Evolutionary conservation across 2,797 vertebrate genomes (phyloP).

Genomic region (Melanotaenia parkinsoni): DNA sequence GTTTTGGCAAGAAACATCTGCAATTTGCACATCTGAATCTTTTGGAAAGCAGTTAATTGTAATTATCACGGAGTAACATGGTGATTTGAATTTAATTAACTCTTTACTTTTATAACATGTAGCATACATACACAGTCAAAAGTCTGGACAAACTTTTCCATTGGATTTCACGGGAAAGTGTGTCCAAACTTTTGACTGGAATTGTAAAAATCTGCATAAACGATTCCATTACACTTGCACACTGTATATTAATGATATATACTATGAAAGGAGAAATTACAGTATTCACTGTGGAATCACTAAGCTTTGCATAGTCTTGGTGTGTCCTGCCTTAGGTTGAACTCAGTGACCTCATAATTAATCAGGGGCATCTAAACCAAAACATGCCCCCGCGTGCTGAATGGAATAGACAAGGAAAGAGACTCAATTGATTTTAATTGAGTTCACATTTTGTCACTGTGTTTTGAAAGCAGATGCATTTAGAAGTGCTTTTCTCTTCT

Average conservation of each 20-base stretch:
- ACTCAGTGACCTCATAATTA: slow-evolving; percentile 18
- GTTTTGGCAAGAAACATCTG: too few relatives aligned
- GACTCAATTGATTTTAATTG: slow-evolving; percentile 49
- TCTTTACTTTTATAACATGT: background rate
- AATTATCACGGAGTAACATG: too few relatives aligned
- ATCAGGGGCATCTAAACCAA: slow-evolving; percentile 21
- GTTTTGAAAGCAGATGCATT: slow-evolving; percentile 52
- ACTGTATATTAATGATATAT: background rate
- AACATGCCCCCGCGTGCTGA: slow-evolving; percentile 1
- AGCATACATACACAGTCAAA: too few relatives aligned
- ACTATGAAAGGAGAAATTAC: background rate
- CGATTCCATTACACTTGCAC: background rate
- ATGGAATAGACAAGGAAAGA: slow-evolving; percentile 31
- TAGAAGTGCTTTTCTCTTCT: slow-evolving; percentile 24
- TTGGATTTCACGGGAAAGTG: too few relatives aligned
- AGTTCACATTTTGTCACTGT: slow-evolving; percentile 48
- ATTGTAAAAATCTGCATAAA: too few relatives aligned
- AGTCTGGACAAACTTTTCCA: too few relatives aligned
- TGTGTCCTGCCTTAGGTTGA: slow-evolving; percentile 11
- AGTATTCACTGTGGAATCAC: background rate
- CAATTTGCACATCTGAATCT: too few relatives aligned
- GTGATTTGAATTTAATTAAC: too few relatives aligned
- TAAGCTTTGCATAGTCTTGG: slow-evolving; percentile 10
- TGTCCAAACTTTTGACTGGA: too few relatives aligned
- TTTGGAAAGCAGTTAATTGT: too few relatives aligned